Conservation (phyloP, 2,113 vertebrate species). For the Morone chrysops region DNA sequence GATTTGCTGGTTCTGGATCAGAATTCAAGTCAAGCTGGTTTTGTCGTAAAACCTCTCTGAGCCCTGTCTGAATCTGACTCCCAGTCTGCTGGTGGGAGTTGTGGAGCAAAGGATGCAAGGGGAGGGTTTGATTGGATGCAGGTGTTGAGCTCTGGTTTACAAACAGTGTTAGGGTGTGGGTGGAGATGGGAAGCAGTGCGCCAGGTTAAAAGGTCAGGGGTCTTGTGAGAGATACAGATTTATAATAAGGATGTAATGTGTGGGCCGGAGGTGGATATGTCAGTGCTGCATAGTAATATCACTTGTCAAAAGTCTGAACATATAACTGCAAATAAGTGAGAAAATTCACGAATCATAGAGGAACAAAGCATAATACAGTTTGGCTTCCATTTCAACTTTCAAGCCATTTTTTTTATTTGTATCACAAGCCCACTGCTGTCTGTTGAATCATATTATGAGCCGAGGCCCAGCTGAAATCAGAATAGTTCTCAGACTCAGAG, state of each 20-base stretch:
- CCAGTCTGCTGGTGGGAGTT: conserved; percentile 64
- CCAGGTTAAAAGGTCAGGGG: conserved; percentile 43
- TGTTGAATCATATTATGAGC: conserved; percentile 26
- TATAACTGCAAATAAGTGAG: conserved; percentile 24
- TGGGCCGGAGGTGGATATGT: background rate
- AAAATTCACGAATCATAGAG: conserved; percentile 15
- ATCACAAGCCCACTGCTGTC: conserved; percentile 20
- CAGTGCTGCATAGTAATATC: background rate
- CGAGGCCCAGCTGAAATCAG: conserved; percentile 30
- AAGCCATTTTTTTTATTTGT: conserved; percentile 19
- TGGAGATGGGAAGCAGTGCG: conserved; percentile 50
- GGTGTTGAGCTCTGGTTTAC: conserved; percentile 60
- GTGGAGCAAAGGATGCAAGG: conserved; percentile 49
- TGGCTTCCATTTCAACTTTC: conserved; percentile 13
- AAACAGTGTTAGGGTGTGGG: conserved; percentile 52
- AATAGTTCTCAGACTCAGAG: conserved; percentile 22
- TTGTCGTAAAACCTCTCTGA: conserved; percentile 63
- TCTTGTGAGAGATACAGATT: conserved; percentile 7
- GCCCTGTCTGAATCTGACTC: conserved; percentile 53
- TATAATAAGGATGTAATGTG: background rate
- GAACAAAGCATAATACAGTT: background rate
- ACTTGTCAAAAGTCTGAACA: background rate
- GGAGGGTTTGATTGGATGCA: conserved; percentile 71
- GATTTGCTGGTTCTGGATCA: conserved; percentile 72
- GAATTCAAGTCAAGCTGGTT: conserved; percentile 60